Conservation (phyloP, 2,797 vertebrate genomes). For the Coracias cyanogaster region DNA sequence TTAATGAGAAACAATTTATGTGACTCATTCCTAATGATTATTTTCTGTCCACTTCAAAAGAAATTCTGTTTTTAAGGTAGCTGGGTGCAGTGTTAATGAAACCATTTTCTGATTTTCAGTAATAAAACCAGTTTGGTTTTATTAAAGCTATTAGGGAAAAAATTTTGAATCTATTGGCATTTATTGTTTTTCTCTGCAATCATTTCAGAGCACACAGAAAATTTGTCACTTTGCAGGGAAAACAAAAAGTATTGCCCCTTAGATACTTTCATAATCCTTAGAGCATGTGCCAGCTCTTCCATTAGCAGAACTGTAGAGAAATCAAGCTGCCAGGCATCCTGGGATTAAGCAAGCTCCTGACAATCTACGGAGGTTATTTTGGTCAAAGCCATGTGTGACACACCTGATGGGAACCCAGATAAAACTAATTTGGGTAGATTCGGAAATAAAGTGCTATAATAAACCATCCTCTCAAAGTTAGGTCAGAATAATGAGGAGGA, state of each 20-base stretch:
- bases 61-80: background rate
- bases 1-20: background rate
- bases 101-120: background rate
- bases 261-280: background rate
- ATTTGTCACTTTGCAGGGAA: background rate
- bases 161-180: background rate
- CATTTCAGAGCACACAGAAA: background rate
- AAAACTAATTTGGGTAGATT: background rate
- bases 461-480: background rate
- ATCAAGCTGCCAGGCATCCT: background rate
- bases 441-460: background rate
- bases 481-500: accelerated
- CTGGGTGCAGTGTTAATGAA: background rate
- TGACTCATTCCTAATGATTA: background rate
- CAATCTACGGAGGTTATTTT: background rate
- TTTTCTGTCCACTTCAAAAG: background rate
- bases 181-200: background rate
- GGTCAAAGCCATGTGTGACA: background rate
- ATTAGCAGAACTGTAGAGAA: background rate
- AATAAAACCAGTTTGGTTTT: background rate
- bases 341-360: background rate
- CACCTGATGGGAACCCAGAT: background rate
- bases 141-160: background rate
- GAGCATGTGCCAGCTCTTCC: conserved; percentile 2
- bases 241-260: background rate